Conservation (phyloP, 2,113 vertebrate genomes). For the Talpa occidentalis region DNA sequence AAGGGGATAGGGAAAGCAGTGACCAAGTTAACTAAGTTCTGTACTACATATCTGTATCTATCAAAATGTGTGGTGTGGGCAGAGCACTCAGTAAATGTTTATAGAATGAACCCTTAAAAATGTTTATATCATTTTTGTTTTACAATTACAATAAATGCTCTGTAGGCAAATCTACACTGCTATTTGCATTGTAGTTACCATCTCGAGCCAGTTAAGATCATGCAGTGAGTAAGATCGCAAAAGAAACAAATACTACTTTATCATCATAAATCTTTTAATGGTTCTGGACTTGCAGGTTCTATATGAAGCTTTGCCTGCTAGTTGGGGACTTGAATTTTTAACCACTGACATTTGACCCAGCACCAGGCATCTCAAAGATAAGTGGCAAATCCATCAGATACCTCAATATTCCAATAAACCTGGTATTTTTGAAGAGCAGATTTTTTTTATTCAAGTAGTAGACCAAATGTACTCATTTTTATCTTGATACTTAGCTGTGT, state of each 20-base stretch:
- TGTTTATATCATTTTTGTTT: neutral
- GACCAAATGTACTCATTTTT: slow-evolving; percentile 28
- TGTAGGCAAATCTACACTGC: neutral
- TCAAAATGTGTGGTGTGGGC: neutral
- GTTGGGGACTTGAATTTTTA: slow-evolving; percentile 10
- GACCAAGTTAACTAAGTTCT: neutral
- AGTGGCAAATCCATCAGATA: neutral
- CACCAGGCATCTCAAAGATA: neutral
- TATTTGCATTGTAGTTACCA: neutral
- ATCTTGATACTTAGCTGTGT: neutral
- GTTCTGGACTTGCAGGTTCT: neutral
- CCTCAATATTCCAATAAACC: neutral
- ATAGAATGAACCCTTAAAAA: neutral
- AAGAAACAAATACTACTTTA: neutral
- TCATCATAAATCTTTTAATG: neutral
- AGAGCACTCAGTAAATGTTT: neutral
- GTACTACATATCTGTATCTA: neutral
- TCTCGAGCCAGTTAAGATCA: slow-evolving; percentile 10
- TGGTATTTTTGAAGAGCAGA: neutral
- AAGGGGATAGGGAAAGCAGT: neutral
- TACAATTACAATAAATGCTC: neutral
- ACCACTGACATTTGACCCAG: neutral
- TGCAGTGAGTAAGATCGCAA: neutral
- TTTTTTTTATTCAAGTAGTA: slow-evolving; percentile 16
- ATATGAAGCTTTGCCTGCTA: neutral